A percentile compares a stretch with the other conserved stretches of the same genome.
Evolutionary conservation across 2,797 vertebrate genomes (phyloP).

Genomic region (Masticophis lateralis): DNA sequence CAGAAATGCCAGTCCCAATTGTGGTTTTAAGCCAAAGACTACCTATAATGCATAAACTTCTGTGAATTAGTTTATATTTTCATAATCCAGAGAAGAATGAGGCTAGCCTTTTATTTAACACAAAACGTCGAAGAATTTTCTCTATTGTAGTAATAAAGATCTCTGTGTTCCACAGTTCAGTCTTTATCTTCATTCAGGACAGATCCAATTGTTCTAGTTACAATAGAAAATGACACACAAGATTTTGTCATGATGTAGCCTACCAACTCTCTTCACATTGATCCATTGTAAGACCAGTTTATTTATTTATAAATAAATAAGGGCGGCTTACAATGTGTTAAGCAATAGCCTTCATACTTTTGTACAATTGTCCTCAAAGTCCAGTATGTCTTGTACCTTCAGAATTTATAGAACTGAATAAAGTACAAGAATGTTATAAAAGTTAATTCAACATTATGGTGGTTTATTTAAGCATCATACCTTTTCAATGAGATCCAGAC

Average conservation of each 20-base stretch:
- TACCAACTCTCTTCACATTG: not conserved
- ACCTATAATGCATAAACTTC: not conserved
- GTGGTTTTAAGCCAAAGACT: not conserved
- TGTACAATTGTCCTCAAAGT: not conserved
- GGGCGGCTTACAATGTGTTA: no score
- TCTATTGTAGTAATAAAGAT: not conserved
- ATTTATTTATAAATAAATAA: no score
- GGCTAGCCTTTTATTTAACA: not conserved
- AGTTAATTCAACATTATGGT: not conserved
- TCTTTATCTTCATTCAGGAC: no score
- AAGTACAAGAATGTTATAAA: not conserved
- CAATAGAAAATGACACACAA: not conserved
- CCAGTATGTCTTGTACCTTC: not conserved
- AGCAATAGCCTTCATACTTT: no score
- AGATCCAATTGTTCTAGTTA: not conserved
- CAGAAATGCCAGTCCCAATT: not conserved
- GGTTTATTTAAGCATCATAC: conserved; percentile 46
- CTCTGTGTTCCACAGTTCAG: not conserved
- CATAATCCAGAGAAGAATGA: not conserved
- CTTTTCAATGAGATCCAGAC: conserved; percentile 68
- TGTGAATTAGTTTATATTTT: not conserved
- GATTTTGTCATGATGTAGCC: not conserved
- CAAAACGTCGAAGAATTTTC: not conserved
- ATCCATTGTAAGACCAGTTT: not conserved
- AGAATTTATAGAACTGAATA: not conserved